These are phyloP conservation scores for Sarcophilus harrisii DNA, from an alignment of 2,797 vertebrate species.

Conservation along the genomic window DNA sequence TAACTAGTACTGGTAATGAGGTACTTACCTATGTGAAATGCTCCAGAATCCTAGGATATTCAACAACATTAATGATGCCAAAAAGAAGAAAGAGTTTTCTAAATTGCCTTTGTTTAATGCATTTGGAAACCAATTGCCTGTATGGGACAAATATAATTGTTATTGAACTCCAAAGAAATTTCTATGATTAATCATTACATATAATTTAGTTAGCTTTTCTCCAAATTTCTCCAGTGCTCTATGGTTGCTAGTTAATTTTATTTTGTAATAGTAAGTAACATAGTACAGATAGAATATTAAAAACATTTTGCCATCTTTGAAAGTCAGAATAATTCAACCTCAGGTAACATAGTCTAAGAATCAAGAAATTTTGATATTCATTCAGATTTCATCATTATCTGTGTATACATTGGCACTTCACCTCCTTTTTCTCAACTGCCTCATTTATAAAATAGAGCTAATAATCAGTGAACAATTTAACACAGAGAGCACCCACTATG, in stretches of 20 bases:
- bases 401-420: neutral
- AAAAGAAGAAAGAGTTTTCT: constrained; percentile 94
- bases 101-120: constrained; percentile 91
- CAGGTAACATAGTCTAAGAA: neutral
- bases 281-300: constrained; percentile 12
- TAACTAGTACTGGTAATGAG: neutral
- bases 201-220: constrained; percentile 54
- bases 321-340: constrained; percentile 51
- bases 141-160: constrained; percentile 74
- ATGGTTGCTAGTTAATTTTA: constrained; percentile 64
- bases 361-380: constrained; percentile 32
- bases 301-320: constrained; percentile 25
- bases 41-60: constrained; percentile 92
- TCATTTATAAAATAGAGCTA: neutral
- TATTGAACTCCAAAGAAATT: constrained; percentile 70
- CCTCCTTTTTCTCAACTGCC: neutral
- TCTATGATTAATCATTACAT: constrained; percentile 71
- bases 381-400: constrained; percentile 29
- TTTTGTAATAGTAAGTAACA: constrained; percentile 55
- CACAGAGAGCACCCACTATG: neutral
- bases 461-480: neutral
- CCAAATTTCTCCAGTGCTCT: constrained; percentile 59
- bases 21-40: constrained; percentile 90
- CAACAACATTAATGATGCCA: constrained; percentile 90
- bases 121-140: constrained; percentile 95